Evolutionary conservation across 2,113 vertebrate genomes (phyloP).

Genomic region (Egretta garzetta): DNA sequence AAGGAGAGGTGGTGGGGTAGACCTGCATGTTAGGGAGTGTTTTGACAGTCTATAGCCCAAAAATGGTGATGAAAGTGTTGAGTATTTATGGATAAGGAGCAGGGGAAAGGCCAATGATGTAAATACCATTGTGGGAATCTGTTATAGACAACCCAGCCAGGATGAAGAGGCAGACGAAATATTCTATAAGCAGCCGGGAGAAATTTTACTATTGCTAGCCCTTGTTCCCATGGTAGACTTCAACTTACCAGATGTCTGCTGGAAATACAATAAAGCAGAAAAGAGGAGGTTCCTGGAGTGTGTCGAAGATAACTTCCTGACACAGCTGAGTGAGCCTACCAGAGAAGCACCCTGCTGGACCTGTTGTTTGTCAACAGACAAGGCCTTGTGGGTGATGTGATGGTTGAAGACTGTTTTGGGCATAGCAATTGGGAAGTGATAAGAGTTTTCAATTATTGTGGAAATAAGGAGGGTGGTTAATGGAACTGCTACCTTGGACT

Average conservation of each 20-base stretch:
- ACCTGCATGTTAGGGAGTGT: neutral
- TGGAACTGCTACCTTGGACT: neutral
- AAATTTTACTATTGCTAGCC: neutral
- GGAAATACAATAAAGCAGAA: neutral
- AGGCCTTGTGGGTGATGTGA: no score
- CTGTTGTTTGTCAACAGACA: neutral
- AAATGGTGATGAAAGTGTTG: neutral
- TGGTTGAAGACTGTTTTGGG: neutral
- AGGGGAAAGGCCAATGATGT: fast-evolving
- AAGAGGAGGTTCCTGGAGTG: neutral
- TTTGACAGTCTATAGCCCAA: neutral
- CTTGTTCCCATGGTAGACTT: no score
- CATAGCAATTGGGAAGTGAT: neutral
- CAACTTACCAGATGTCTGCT: neutral
- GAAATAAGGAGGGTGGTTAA: neutral
- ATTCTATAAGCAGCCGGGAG: neutral
- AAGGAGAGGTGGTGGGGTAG: neutral
- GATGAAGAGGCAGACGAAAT: neutral
- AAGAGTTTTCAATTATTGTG: fast-evolving
- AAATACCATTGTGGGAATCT: neutral
- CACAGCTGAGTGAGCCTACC: neutral
- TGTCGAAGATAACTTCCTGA: neutral
- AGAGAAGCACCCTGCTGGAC: neutral
- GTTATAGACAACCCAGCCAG: neutral
- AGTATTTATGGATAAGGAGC: neutral